A percentile compares a stretch with the other conserved stretches of the same genome.
Evolutionary conservation across 2,113 vertebrate species (phyloP).

Genomic region (Melozone crissalis): DNA sequence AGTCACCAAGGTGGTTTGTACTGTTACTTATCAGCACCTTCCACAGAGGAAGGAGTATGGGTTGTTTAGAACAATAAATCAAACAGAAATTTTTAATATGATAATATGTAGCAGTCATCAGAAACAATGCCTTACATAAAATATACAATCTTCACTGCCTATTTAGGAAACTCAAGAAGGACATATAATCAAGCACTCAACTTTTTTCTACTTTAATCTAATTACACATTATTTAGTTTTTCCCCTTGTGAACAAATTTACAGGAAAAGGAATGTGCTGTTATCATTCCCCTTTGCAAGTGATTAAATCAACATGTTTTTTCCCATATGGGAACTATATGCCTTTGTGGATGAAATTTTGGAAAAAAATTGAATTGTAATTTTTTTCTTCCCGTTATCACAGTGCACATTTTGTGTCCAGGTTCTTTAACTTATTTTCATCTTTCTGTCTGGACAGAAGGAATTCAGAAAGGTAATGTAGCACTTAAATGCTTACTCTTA

Average conservation of each 20-base stretch:
- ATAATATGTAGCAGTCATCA: not conserved
- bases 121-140: not conserved
- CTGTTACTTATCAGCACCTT: not conserved
- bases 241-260: not conserved
- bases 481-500: not conserved
- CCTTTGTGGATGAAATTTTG: not conserved
- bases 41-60: not conserved
- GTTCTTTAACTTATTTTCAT: not conserved
- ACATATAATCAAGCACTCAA: not conserved
- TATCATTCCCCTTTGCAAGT: not conserved
- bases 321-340: not conserved
- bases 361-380: not conserved
- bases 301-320: not conserved
- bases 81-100: not conserved
- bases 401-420: not conserved
- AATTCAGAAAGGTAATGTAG: not conserved
- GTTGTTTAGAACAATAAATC: not conserved
- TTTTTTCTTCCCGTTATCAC: not conserved
- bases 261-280: not conserved
- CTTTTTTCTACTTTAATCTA: not conserved
- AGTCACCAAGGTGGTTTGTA: not conserved
- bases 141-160: not conserved
- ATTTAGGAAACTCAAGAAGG: not conserved
- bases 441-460: not conserved
- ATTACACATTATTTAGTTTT: not conserved